Percentiles rank a stretch among this genome's conserved stretches.
These are phyloP conservation scores for Himalopsyche japonica DNA, from an alignment of 2,888 invertebrate genomes.

Conservation along the genomic window DNA sequence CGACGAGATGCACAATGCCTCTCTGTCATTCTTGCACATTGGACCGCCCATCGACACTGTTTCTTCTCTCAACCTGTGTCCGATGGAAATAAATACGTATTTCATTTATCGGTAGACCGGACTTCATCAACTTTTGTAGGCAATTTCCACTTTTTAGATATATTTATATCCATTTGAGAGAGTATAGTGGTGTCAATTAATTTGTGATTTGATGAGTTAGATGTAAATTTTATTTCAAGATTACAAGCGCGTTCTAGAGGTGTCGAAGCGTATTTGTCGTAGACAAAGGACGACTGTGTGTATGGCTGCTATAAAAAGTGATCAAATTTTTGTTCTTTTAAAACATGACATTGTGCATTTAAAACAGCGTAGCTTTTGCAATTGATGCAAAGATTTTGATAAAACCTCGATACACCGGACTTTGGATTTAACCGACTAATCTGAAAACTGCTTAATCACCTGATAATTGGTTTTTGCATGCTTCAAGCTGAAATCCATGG, in stretches of 20 bases:
- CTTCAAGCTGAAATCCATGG: too few species aligned
- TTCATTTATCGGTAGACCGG: constrained; percentile 32
- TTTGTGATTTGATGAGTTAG: background rate
- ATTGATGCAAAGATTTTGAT: too few species aligned
- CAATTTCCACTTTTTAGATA: background rate
- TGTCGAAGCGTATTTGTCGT: background rate
- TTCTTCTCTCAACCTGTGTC: constrained; percentile 24
- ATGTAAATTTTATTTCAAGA: background rate
- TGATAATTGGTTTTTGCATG: too few species aligned
- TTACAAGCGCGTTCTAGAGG: background rate
- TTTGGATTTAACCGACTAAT: too few species aligned
- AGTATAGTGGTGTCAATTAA: background rate
- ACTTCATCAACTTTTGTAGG: background rate
- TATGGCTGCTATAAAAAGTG: background rate
- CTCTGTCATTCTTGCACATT: constrained; percentile 57
- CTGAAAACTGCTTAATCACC: too few species aligned
- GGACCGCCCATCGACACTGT: constrained; percentile 40
- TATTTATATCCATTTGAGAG: background rate
- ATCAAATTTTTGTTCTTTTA: background rate
- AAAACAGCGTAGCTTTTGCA: too few species aligned
- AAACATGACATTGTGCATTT: too few species aligned
- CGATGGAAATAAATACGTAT: constrained; percentile 35
- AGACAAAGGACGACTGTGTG: background rate
- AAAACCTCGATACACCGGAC: too few species aligned
- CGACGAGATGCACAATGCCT: constrained; percentile 52